These are phyloP conservation scores for Syngnathus rostellatus DNA, from an alignment of 2,797 vertebrate species.

Conservation along the genomic window DNA sequence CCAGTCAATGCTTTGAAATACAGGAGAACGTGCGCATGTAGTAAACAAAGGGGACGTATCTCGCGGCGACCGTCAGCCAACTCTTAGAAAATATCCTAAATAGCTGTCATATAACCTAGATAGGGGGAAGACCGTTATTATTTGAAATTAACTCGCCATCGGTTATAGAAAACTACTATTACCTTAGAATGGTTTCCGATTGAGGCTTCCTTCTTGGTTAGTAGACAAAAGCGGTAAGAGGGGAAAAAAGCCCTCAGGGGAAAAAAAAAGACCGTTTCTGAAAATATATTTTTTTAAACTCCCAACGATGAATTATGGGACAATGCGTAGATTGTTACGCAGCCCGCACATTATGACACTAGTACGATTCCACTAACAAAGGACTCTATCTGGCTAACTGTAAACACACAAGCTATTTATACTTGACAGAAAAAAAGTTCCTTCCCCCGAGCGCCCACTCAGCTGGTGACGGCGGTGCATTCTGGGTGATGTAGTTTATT, in stretches of 20 bases:
- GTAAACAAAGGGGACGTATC: slow-evolving; percentile 1
- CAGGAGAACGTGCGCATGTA: slow-evolving; percentile 1
- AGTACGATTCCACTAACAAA: slow-evolving; percentile 48
- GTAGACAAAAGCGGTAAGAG: slow-evolving; percentile 5
- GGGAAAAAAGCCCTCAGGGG: slow-evolving; percentile 1
- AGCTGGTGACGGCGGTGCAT: slow-evolving; percentile 26
- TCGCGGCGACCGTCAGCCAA: background rate
- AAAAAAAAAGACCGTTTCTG: slow-evolving; percentile 6
- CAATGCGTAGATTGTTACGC: slow-evolving; percentile 6
- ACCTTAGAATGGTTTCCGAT: slow-evolving; percentile 44
- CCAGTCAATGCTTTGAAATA: background rate
- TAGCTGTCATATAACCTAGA: background rate
- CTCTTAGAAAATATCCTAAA: background rate
- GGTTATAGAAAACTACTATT: slow-evolving; percentile 14
- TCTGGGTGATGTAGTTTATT: slow-evolving; percentile 54
- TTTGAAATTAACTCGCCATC: background rate
- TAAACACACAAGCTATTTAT: slow-evolving; percentile 60
- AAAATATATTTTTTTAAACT: slow-evolving; percentile 8
- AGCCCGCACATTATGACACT: slow-evolving; percentile 45
- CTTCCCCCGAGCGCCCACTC: slow-evolving; percentile 27
- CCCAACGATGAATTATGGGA: slow-evolving; percentile 15
- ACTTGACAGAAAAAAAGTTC: slow-evolving; percentile 42
- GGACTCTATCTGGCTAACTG: slow-evolving; percentile 46
- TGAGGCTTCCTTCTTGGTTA: slow-evolving; percentile 27
- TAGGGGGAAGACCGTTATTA: background rate